Evolutionary conservation across 1,140 invertebrate species (phyloP).

Genomic region (Lithobius niger): DNA sequence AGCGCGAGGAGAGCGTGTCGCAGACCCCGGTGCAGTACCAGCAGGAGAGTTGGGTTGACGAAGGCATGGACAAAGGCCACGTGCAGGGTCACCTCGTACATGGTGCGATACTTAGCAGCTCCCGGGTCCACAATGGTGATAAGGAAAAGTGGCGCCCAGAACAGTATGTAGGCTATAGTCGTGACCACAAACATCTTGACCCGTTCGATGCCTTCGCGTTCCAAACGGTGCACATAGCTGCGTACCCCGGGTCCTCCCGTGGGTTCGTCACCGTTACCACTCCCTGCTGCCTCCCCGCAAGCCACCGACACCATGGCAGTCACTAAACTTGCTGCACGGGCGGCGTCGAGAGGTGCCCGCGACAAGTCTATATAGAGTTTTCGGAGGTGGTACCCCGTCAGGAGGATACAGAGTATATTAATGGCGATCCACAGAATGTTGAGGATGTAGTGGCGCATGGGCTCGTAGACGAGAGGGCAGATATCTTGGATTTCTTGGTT

Average conservation of each 20-base stretch:
- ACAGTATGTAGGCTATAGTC: constrained; percentile 65
- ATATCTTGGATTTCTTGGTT: constrained; percentile 52
- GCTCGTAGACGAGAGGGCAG: constrained; percentile 43
- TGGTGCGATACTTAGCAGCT: constrained; percentile 32
- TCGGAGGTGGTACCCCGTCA: constrained; percentile 69
- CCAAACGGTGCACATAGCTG: constrained; percentile 59
- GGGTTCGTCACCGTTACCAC: constrained; percentile 27
- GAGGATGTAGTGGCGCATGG: constrained; percentile 72
- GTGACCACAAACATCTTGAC: constrained; percentile 71
- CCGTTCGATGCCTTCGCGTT: constrained; percentile 50
- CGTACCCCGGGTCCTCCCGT: constrained; percentile 55
- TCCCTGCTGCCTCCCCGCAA: constrained; percentile 39
- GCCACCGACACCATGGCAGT: constrained; percentile 58
- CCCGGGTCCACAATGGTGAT: constrained; percentile 48
- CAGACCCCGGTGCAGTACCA: constrained; percentile 60
- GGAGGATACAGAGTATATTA: constrained; percentile 67
- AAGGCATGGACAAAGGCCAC: constrained; percentile 76
- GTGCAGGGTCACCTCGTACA: constrained; percentile 65
- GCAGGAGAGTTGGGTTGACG: constrained; percentile 65
- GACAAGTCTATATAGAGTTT: constrained; percentile 72
- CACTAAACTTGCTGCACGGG: constrained; percentile 54
- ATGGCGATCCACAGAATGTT: constrained; percentile 81
- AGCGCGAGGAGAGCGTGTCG: constrained; percentile 47
- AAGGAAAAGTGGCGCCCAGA: constrained; percentile 78
- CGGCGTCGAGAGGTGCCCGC: constrained; percentile 39